phyloP scores from a whole-genome alignment of 2,888 invertebrate species.

The Myopa testacea region DNA sequence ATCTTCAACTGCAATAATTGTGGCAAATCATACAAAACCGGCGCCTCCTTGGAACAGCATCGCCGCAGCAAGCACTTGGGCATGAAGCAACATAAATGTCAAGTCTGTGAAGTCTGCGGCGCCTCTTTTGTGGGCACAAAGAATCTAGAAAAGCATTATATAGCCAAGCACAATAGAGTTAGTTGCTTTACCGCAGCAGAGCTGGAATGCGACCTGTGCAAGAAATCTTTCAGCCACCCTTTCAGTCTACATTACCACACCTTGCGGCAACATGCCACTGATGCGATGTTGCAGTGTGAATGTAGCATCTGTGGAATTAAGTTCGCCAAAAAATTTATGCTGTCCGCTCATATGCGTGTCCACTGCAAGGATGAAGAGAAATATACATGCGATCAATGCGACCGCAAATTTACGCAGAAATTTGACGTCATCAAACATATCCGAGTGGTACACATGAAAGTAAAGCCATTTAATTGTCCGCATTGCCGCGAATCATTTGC shows the following conservation, averaged over 20 bases:
- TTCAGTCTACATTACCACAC: constrained; percentile 47
- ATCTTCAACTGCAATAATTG: constrained; percentile 39
- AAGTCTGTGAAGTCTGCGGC: constrained; percentile 47
- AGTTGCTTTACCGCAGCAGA: constrained; percentile 41
- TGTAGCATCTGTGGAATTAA: constrained; percentile 45
- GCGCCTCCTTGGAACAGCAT: constrained; percentile 41
- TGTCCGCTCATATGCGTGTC: constrained; percentile 46
- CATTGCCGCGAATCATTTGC: constrained; percentile 48
- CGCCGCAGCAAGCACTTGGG: constrained; percentile 40
- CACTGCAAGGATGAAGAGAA: constrained; percentile 46
- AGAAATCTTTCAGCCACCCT: constrained; percentile 43
- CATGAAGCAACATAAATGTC: constrained; percentile 25
- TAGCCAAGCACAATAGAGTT: constrained; percentile 41
- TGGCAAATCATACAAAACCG: constrained; percentile 43
- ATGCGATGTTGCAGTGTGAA: constrained; percentile 43
- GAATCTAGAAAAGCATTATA: constrained; percentile 38
- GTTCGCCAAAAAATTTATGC: constrained; percentile 45
- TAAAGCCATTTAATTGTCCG: constrained; percentile 47
- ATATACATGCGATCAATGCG: constrained; percentile 46
- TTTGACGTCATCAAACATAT: constrained; percentile 47
- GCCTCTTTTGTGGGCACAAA: constrained; percentile 41
- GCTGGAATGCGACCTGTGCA: constrained; percentile 46
- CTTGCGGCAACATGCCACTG: constrained; percentile 42
- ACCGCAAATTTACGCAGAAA: constrained; percentile 45
- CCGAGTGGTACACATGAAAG: constrained; percentile 46